phyloP scores from a whole-genome alignment of 2,888 invertebrate species.

The Agrypnus murinus region DNA sequence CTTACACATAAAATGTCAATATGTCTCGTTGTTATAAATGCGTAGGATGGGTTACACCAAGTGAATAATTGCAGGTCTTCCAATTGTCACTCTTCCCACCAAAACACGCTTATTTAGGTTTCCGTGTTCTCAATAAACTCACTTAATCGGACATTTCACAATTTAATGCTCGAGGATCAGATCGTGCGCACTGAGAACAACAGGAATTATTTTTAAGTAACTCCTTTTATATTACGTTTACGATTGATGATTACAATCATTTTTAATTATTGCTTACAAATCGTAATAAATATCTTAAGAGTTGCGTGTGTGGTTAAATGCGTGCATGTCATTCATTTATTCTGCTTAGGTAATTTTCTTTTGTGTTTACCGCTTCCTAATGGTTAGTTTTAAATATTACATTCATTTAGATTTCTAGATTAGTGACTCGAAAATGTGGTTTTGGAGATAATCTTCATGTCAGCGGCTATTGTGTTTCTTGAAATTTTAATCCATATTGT shows the following conservation, averaged over 20 bases:
- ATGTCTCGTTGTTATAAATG: neutral
- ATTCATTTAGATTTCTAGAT: conserved; percentile 6
- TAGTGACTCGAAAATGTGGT: too few species aligned
- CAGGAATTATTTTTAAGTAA: too few species aligned
- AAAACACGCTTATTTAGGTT: neutral
- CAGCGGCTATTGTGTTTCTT: too few species aligned
- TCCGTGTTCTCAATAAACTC: neutral
- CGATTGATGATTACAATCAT: conserved; percentile 10
- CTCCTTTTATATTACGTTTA: too few species aligned
- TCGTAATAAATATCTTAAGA: conserved; percentile 15
- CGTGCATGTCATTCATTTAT: conserved; percentile 30
- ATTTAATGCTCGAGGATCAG: too few species aligned
- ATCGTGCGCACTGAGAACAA: too few species aligned
- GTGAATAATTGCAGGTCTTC: conserved; percentile 13
- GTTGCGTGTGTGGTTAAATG: conserved; percentile 22
- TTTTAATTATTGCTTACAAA: conserved; percentile 25
- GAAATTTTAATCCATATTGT: too few species aligned
- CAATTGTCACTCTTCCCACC: conserved; percentile 8
- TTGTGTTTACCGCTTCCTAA: conserved; percentile 22
- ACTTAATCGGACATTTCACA: neutral
- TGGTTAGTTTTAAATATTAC: conserved; percentile 2
- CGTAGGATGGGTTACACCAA: conserved; percentile 4
- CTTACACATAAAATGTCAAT: too few species aligned
- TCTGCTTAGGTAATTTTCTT: conserved; percentile 18
- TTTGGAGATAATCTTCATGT: too few species aligned